Base-by-base conservation (phyloP, 2,113 vertebrate species). In the Corydoras sp. region DNA sequence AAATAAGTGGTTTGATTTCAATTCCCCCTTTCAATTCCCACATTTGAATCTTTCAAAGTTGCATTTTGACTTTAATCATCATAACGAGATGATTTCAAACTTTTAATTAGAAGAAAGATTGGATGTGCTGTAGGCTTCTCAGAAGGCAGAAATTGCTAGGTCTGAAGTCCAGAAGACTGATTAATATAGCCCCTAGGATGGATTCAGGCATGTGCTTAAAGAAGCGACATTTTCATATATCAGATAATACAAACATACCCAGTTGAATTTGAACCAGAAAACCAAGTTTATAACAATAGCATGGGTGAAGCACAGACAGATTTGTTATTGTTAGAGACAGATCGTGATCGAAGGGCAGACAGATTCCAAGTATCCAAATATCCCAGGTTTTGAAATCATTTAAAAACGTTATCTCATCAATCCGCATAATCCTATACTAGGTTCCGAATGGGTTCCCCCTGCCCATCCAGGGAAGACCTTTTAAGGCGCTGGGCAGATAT, bases 1-100 rank as follows among this genome's bases (percentile, higher is more conserved):
- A 78, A 79, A 82, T 77, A 79, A 79, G 72, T 67, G 69, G 69
- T 80, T 78, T 82, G 78, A 78, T 80, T 80, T 76, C 66, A 58
- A 80, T 74, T 76, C 76, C 73, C 32, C 49, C 62, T 74, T 55
- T 65, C 76, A 59, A 74, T 67, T 76, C 64, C 74, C 67, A 71
- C 72, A 65, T 77, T 73, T 75, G 49, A 70, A 68, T 69, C 76
- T 65, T 69, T 76, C 61, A 55, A 62, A 82, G 63, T 74, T 69
- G 55, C 67, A 31, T 69, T 64, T 65, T 69, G 59, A 77, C 78
- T 82, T 80, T 82, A 76, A 82, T 80, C 73, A 80, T 73, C 61
- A 55, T 80, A 79, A 79, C 71, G 67, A 80, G 75, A 71, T 55
- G 71, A 80, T 81, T 73, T 76, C 63, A 66, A 79, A 77, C 80